phyloP scores from a whole-genome alignment of 2,113 vertebrate species.

The Paralichthys olivaceus region DNA sequence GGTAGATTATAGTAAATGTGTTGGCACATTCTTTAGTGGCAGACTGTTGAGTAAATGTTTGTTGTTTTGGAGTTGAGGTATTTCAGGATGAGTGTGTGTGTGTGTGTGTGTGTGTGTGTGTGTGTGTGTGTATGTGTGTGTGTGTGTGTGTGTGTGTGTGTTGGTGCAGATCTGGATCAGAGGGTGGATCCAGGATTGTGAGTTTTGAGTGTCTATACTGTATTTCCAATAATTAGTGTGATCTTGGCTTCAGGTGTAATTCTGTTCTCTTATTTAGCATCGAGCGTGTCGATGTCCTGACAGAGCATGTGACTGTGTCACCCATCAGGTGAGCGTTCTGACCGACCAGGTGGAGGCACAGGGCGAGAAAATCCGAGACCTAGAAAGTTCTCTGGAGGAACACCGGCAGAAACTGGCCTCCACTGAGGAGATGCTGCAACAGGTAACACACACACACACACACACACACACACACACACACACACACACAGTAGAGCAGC shows the following conservation, averaged over 20 bases:
- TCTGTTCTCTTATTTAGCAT: no score
- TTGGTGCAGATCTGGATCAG: no score
- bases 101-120: neutral
- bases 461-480: neutral
- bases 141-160: no score
- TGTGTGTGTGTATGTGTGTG: neutral
- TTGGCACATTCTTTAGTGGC: conserved; percentile 50
- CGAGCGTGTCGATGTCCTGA: neutral
- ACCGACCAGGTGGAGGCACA: conserved; percentile 99
- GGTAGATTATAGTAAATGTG: conserved; percentile 48
- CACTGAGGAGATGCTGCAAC: conserved; percentile 98
- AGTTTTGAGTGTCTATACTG: no score
- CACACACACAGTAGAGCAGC: neutral
- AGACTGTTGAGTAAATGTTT: conserved; percentile 33
- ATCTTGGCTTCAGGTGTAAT: no score
- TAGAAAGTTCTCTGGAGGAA: conserved; percentile 94
- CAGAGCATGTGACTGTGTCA: conserved; percentile 36
- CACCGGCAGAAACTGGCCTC: conserved; percentile 93
- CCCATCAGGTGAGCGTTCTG: conserved; percentile 93
- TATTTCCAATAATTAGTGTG: no score
- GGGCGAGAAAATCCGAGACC: conserved; percentile 97
- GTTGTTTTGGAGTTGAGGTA: conserved; percentile 23
- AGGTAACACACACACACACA: conserved; percentile 82
- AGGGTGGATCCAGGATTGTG: no score
- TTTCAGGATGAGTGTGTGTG: conserved; percentile 9